Conservation (phyloP, 2,888 invertebrate species). For the Nomada ruficornis region DNA sequence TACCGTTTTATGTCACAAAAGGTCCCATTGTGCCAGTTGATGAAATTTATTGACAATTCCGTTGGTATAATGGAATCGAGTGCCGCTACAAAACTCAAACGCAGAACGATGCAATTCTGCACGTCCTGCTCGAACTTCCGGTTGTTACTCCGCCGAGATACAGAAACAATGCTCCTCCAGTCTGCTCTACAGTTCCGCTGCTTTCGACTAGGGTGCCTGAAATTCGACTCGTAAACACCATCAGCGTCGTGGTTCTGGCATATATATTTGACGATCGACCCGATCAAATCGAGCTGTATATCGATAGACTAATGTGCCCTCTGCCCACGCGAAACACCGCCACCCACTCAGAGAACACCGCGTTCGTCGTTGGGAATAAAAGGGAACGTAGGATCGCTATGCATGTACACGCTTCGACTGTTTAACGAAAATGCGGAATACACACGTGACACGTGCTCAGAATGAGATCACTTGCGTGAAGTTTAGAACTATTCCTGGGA, state of each 20-base stretch:
- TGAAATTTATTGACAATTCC: conserved; percentile 58
- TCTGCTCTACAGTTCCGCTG: conserved; percentile 18
- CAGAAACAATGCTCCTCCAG: conserved; percentile 27
- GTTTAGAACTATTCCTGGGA: too few relatives aligned
- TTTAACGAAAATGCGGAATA: conserved; percentile 29
- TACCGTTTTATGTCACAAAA: conserved; percentile 20
- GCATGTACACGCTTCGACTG: conserved; percentile 10
- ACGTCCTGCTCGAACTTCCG: conserved; percentile 52
- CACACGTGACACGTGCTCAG: conserved; percentile 4
- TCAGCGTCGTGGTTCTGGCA: conserved; percentile 51
- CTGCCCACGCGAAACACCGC: conserved; percentile 56
- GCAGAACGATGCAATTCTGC: conserved; percentile 21
- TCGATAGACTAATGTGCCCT: conserved; percentile 61
- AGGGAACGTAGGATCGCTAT: conserved; percentile 19
- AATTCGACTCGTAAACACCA: conserved; percentile 63
- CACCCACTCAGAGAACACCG: conserved; percentile 45
- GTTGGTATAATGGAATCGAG: conserved; percentile 18
- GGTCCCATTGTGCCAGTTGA: conserved; percentile 22
- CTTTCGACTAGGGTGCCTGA: conserved; percentile 44
- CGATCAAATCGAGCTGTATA: conserved; percentile 60
- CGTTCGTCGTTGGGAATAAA: neutral
- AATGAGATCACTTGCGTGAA: neutral
- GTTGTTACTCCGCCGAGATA: conserved; percentile 38
- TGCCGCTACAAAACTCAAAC: conserved; percentile 15
- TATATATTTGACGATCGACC: conserved; percentile 59